These are phyloP conservation scores for Micrastur ruficollis DNA, from an alignment of 2,797 vertebrate species.

Conservation along the genomic window DNA sequence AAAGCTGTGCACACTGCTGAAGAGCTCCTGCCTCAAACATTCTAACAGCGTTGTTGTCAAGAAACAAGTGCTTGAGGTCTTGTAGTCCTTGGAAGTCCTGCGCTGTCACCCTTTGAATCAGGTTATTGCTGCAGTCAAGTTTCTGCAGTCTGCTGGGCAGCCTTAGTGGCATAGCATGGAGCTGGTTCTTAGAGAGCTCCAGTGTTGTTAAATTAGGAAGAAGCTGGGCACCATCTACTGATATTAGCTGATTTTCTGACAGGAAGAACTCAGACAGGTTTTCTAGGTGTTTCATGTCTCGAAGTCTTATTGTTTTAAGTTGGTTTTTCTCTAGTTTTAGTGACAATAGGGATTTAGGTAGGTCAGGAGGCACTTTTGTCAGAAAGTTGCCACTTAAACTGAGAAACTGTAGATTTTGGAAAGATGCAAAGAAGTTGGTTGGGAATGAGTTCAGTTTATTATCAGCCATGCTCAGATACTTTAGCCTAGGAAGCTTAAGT, in stretches of 20 bases:
- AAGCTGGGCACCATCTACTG: conserved; percentile 75
- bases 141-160: conserved; percentile 78
- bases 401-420: conserved; percentile 75
- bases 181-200: conserved; percentile 79
- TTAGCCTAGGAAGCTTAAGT: conserved; percentile 71
- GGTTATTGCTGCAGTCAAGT: conserved; percentile 81
- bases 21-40: conserved; percentile 78
- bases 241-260: conserved; percentile 77
- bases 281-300: conserved; percentile 76
- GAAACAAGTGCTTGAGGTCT: conserved; percentile 80
- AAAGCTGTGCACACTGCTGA: conserved; percentile 76
- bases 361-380: conserved; percentile 72
- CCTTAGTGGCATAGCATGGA: conserved; percentile 69
- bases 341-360: conserved; percentile 76
- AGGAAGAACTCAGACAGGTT: conserved; percentile 77
- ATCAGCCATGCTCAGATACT: conserved; percentile 73
- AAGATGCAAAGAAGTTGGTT: conserved; percentile 68
- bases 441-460: conserved; percentile 74
- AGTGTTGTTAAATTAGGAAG: conserved; percentile 76
- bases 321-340: conserved; percentile 81
- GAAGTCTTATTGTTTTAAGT: conserved; percentile 71
- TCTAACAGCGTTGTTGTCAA: conserved; percentile 79
- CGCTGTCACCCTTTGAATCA: conserved; percentile 73
- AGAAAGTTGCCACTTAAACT: conserved; percentile 79
- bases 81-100: conserved; percentile 76